Conservation (phyloP, 2,113 vertebrate species). For the Sphyrna mokarran region DNA sequence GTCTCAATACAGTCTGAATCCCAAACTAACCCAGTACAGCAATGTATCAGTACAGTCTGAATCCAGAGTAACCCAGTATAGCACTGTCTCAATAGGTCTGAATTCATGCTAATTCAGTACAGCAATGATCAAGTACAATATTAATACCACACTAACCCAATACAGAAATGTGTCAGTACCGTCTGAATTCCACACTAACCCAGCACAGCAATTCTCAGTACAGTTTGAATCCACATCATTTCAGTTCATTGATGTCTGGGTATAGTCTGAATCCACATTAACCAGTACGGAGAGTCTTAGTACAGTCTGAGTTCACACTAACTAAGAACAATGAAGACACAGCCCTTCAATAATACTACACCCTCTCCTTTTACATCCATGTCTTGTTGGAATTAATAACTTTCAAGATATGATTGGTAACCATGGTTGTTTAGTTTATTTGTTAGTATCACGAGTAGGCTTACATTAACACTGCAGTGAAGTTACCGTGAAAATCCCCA, state of each 20-base stretch:
- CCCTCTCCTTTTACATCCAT: not conserved
- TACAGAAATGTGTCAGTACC: not conserved
- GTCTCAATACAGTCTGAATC: not conserved
- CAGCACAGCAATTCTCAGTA: not conserved
- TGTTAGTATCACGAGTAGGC: too few relatives aligned
- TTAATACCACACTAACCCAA: not conserved
- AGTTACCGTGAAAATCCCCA: too few relatives aligned
- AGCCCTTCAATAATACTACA: not conserved
- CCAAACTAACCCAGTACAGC: not conserved
- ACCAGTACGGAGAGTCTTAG: too few relatives aligned
- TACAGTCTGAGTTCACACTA: not conserved
- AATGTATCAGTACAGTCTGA: not conserved
- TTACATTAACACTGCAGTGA: too few relatives aligned
- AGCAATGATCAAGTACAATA: not conserved
- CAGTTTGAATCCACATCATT: not conserved
- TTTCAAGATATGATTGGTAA: not conserved
- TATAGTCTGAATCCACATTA: too few relatives aligned
- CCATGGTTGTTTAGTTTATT: too few relatives aligned
- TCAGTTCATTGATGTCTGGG: too few relatives aligned
- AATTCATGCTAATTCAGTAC: not conserved
- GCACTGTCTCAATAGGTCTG: not conserved
- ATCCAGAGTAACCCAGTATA: not conserved
- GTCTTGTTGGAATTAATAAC: not conserved
- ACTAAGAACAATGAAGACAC: not conserved
- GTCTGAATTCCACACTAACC: not conserved